These are phyloP conservation scores for Tenrec ecaudatus DNA, from an alignment of 2,113 vertebrate species.

Conservation along the genomic window DNA sequence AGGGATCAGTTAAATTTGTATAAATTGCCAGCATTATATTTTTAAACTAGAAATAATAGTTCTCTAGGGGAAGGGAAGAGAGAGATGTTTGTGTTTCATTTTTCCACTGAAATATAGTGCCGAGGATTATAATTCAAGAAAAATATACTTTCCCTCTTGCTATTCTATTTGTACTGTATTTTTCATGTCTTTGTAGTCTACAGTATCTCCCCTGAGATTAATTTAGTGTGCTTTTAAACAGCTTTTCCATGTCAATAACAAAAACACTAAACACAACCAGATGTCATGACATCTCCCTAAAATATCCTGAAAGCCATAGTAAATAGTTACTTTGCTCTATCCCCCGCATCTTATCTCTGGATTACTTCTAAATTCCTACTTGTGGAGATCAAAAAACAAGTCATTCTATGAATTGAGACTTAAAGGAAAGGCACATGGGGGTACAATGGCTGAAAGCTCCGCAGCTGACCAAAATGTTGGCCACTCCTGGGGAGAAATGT, in stretches of 20 bases:
- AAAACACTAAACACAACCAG: constrained; percentile 74
- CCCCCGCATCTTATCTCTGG: background rate
- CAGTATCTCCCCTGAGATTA: constrained; percentile 61
- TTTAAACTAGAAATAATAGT: background rate
- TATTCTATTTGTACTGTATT: constrained; percentile 61
- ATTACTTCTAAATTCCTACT: background rate
- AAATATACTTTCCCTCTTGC: constrained; percentile 73
- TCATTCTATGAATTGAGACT: background rate
- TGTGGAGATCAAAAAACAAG: background rate
- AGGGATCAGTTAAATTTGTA: constrained; percentile 24
- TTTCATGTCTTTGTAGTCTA: constrained; percentile 67
- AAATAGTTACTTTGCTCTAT: constrained; percentile 2
- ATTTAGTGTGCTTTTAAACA: constrained; percentile 55
- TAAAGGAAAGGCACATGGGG: background rate
- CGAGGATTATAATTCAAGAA: constrained; percentile 59
- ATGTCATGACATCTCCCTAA: constrained; percentile 50
- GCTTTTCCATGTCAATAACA: constrained; percentile 68
- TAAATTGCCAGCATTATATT: background rate
- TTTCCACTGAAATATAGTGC: constrained; percentile 20
- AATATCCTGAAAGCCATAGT: background rate
- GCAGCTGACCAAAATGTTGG: background rate
- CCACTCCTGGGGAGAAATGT: background rate
- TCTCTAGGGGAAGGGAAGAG: background rate
- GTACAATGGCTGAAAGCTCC: background rate
- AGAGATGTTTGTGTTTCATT: constrained; percentile 42